Evolutionary conservation across 1,140 invertebrate species (phyloP).

Genomic region (Ridgeia piscesae): DNA sequence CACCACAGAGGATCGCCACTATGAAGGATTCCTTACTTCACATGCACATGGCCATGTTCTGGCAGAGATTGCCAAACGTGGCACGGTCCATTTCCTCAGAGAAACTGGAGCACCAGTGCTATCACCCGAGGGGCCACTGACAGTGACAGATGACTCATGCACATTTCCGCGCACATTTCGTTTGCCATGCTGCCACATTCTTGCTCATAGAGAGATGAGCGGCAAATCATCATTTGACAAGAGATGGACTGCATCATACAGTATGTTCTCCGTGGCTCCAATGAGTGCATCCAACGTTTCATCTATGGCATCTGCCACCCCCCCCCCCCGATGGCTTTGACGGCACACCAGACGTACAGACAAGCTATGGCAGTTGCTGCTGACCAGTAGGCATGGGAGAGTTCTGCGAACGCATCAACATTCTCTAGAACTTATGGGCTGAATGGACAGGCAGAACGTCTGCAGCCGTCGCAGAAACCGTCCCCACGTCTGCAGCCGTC

Average conservation of each 20-base stretch:
- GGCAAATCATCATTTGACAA: not conserved
- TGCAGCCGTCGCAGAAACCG: too few species aligned
- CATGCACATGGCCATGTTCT: not conserved
- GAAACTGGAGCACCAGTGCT: not conserved
- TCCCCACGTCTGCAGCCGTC: too few species aligned
- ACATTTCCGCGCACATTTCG: not conserved
- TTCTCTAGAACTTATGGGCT: not conserved
- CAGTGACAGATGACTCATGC: not conserved
- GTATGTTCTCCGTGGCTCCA: not conserved
- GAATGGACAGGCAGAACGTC: too few species aligned
- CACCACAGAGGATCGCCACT: not conserved
- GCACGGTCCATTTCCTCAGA: not conserved
- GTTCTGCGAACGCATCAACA: not conserved
- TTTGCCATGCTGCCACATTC: not conserved
- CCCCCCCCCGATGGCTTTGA: not conserved
- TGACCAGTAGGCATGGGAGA: not conserved
- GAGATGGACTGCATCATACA: not conserved
- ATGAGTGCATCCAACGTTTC: not conserved
- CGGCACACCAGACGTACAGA: not conserved
- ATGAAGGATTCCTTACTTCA: not conserved
- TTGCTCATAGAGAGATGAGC: not conserved
- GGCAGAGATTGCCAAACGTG: not conserved
- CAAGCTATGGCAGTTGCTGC: not conserved
- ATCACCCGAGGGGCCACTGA: not conserved
- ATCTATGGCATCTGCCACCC: not conserved